phyloP scores from a whole-genome alignment of 2,113 vertebrate species.

The Dicaeum eximium region DNA sequence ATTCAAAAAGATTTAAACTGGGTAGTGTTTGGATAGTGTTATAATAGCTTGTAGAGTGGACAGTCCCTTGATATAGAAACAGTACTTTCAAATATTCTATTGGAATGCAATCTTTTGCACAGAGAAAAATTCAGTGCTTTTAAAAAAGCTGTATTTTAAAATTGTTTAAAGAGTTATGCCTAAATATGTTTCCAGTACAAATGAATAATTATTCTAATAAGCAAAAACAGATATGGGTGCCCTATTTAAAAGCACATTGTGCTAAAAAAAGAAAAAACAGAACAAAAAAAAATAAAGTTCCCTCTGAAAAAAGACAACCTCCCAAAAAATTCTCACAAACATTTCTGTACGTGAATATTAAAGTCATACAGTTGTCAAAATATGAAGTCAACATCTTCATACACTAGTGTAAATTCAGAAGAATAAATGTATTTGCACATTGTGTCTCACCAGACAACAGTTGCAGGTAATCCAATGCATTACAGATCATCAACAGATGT shows the following conservation, averaged over 20 bases:
- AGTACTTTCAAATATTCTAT: background rate
- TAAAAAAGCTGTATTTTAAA: background rate
- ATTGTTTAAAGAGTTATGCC: background rate
- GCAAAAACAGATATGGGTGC: background rate
- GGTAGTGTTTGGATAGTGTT: background rate
- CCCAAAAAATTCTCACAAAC: background rate
- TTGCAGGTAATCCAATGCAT: background rate
- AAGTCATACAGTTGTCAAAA: background rate
- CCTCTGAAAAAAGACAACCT: fast-evolving
- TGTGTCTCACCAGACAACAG: fast-evolving
- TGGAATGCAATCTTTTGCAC: background rate
- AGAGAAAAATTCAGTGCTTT: background rate
- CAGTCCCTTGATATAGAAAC: background rate
- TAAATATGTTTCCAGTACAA: background rate
- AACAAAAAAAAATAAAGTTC: fast-evolving
- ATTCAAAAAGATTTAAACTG: background rate
- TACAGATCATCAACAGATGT: background rate
- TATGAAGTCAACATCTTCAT: background rate
- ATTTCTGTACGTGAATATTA: background rate
- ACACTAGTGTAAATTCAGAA: background rate
- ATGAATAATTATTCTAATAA: background rate
- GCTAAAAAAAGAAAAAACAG: background rate
- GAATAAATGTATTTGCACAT: background rate
- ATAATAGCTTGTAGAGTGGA: background rate
- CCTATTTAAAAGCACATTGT: background rate